These are phyloP conservation scores for Sesamia inferens DNA, from an alignment of 2,888 invertebrate species.

Conservation along the genomic window DNA sequence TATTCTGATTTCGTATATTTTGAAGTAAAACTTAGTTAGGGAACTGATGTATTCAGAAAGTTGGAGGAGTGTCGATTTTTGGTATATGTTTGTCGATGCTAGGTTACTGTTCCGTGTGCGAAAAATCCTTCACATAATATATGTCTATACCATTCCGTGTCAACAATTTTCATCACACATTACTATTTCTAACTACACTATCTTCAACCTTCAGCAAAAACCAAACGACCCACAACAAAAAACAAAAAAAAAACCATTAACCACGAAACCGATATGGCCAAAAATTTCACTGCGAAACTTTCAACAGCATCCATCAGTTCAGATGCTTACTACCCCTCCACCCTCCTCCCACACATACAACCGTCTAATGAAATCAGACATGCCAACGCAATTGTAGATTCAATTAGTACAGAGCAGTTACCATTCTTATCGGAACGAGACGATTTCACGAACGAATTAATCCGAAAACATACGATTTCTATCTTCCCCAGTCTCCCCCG, in stretches of 20 bases:
- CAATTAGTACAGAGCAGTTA: conserved; percentile 89
- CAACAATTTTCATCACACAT: background rate
- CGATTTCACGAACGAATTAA: conserved; percentile 90
- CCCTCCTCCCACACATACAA: conserved; percentile 74
- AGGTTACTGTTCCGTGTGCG: conserved; percentile 1
- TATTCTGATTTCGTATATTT: conserved; percentile 63
- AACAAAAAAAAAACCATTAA: conserved; percentile 30
- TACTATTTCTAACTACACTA: background rate
- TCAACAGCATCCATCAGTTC: conserved; percentile 68
- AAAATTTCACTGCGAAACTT: conserved; percentile 68
- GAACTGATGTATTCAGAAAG: conserved; percentile 60
- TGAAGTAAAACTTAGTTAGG: conserved; percentile 53
- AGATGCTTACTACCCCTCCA: conserved; percentile 67
- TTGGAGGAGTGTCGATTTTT: conserved; percentile 45
- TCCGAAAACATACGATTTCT: conserved; percentile 90
- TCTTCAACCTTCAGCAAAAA: conserved; percentile 11
- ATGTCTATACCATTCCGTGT: background rate
- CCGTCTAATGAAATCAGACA: conserved; percentile 87
- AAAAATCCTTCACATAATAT: background rate
- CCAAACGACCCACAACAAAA: conserved; percentile 7
- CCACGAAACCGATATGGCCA: conserved; percentile 68
- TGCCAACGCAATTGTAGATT: conserved; percentile 88
- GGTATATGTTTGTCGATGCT: conserved; percentile 21
- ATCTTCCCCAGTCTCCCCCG: conserved; percentile 81
- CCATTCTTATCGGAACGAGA: conserved; percentile 89